Conservation (phyloP, 2,113 vertebrate species). For the Cheirogaleus medius region DNA sequence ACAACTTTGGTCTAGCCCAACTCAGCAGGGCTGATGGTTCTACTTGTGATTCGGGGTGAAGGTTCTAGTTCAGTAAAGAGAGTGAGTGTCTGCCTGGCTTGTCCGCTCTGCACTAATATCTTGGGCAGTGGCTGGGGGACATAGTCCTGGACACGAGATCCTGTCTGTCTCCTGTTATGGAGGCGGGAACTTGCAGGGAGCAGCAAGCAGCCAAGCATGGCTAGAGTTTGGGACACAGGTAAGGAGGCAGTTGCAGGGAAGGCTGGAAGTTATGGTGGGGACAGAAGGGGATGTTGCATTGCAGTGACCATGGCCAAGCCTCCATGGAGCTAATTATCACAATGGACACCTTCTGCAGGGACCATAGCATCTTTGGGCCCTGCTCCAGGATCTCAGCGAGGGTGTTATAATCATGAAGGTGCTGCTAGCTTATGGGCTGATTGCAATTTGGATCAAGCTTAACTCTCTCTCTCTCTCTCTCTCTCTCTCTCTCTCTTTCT, state of each 20-base stretch:
- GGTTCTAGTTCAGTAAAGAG: neutral
- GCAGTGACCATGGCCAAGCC: neutral
- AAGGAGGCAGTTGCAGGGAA: neutral
- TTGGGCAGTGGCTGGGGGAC: neutral
- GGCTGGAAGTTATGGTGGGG: neutral
- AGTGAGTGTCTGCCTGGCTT: neutral
- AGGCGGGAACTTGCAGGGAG: neutral
- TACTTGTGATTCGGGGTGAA: neutral
- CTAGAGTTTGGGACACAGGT: neutral
- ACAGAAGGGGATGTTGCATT: neutral
- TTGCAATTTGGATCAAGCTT: neutral
- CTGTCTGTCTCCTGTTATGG: neutral
- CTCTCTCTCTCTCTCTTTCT: no score
- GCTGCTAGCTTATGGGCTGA: neutral
- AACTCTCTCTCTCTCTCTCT: no score
- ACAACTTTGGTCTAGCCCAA: neutral
- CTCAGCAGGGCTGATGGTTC: neutral
- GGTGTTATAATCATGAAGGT: neutral
- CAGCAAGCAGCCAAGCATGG: rapidly evolving
- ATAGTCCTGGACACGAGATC: no score
- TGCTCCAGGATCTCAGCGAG: neutral
- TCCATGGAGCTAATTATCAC: neutral
- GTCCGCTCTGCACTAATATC: neutral
- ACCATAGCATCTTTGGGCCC: neutral
- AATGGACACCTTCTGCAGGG: neutral